Percentiles rank a stretch among this genome's conserved stretches.
These are phyloP conservation scores for Peromyscus californicus DNA, from an alignment of 2,113 vertebrate genomes.

Conservation along the genomic window DNA sequence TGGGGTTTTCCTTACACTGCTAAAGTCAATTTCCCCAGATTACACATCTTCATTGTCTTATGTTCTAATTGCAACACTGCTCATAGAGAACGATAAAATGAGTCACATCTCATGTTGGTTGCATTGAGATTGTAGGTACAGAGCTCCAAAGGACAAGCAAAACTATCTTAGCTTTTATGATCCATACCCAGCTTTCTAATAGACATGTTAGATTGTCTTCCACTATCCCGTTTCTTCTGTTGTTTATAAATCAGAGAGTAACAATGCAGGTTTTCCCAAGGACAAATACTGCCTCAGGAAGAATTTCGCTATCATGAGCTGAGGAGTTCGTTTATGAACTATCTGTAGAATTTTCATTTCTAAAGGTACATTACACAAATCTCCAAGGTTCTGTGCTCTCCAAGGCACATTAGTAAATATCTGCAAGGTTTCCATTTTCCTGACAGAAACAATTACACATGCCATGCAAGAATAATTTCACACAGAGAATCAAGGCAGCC, in stretches of 20 bases:
- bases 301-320: constrained; percentile 75
- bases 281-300: constrained; percentile 83
- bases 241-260: constrained; percentile 82
- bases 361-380: constrained; percentile 82
- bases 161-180: not conserved
- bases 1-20: not conserved
- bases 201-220: constrained; percentile 63
- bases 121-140: constrained; percentile 22
- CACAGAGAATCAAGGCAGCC: constrained; percentile 72
- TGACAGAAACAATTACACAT: constrained; percentile 89
- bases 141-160: not conserved
- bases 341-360: constrained; percentile 87
- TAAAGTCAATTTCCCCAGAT: not conserved
- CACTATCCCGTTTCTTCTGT: constrained; percentile 62
- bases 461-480: constrained; percentile 87
- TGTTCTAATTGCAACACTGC: not conserved
- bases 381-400: constrained; percentile 88
- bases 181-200: constrained; percentile 61
- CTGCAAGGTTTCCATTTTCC: constrained; percentile 87
- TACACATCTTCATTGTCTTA: not conserved
- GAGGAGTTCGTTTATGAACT: constrained; percentile 76
- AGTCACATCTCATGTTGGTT: constrained; percentile 51
- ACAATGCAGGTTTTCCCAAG: constrained; percentile 82
- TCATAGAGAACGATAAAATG: not conserved
- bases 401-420: constrained; percentile 84